phyloP scores from a whole-genome alignment of 1,140 invertebrate species.

The Trichonephila inaurata region DNA sequence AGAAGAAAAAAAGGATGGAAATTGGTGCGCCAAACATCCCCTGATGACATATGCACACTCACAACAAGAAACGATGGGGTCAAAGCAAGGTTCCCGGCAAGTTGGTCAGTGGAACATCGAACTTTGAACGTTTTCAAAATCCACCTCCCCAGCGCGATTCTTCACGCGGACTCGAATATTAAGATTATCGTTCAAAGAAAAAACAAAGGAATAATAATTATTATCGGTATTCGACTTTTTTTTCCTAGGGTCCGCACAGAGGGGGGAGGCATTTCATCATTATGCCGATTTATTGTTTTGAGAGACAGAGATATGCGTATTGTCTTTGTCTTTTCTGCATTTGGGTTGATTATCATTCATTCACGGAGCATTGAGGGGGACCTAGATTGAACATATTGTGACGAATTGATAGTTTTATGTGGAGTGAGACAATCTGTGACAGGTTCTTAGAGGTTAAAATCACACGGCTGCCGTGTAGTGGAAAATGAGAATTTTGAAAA shows the following conservation, averaged over 20 bases:
- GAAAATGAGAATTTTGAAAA: background rate
- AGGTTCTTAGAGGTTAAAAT: background rate
- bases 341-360: background rate
- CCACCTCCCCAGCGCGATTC: background rate
- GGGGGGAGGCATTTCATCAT: background rate
- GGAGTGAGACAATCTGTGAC: background rate
- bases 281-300: slow-evolving; percentile 41
- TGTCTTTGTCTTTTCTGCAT: background rate
- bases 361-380: background rate
- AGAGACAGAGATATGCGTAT: background rate
- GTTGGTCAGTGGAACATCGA: slow-evolving; percentile 65
- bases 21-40: slow-evolving; percentile 4
- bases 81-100: slow-evolving; percentile 25
- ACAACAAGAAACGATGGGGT: slow-evolving; percentile 1
- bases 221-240: background rate
- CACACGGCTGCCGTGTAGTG: background rate
- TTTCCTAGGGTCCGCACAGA: background rate
- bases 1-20: slow-evolving; percentile 29
- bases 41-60: background rate
- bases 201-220: slow-evolving; percentile 50
- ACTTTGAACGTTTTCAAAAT: background rate
- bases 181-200: background rate
- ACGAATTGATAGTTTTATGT: background rate
- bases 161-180: background rate
- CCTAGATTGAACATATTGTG: background rate